Conservation (phyloP, 2,113 vertebrate genomes). For the Peromyscus californicus region DNA sequence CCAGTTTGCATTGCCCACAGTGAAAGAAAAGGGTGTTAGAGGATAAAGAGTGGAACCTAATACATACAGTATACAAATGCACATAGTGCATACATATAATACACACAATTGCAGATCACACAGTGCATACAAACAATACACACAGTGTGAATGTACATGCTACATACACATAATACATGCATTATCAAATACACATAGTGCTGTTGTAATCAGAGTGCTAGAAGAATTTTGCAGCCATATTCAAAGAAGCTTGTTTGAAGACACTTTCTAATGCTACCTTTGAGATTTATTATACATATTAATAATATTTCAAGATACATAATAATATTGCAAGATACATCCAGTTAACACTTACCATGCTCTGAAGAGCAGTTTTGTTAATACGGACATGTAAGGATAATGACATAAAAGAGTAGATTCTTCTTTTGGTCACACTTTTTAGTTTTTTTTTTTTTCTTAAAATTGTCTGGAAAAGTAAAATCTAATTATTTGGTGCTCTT, state of each 20-base stretch:
- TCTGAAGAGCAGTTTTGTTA: not conserved
- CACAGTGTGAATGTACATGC: not conserved
- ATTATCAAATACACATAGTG: not conserved
- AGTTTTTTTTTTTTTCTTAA: not conserved
- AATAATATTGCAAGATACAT: not conserved
- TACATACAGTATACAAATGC: not conserved
- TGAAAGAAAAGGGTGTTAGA: not conserved
- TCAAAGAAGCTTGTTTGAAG: conserved; percentile 35
- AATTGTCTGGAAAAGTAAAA: not conserved
- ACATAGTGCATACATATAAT: not conserved
- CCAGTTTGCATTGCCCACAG: not conserved
- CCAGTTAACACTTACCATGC: not conserved
- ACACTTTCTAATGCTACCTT: not conserved
- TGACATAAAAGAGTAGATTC: not conserved
- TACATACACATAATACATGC: not conserved
- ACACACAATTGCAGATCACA: not conserved
- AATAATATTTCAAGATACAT: not conserved
- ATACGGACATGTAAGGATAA: not conserved
- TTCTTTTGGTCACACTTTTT: not conserved
- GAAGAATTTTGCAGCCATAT: not conserved
- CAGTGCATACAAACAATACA: not conserved
- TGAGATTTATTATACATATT: not conserved
- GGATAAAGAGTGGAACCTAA: not conserved
- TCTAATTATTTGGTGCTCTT: not conserved
- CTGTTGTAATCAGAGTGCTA: not conserved